phyloP scores from a whole-genome alignment of 1,140 invertebrate genomes.

The Octopus sinensis region DNA sequence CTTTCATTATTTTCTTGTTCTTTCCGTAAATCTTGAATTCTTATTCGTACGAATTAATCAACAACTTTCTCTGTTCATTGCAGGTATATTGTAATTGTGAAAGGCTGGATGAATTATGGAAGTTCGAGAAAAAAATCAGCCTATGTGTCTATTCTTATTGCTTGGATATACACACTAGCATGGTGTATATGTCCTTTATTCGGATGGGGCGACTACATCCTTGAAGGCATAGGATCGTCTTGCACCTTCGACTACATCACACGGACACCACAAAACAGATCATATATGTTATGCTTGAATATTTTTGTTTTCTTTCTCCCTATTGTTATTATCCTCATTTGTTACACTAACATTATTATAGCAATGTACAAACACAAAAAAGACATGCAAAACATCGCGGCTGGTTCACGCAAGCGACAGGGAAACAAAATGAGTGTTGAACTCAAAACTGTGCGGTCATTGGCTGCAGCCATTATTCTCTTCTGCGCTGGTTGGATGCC shows the following conservation, averaged over 20 bases:
- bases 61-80: background rate
- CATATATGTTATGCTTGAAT: constrained; percentile 26
- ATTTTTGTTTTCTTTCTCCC: constrained; percentile 27
- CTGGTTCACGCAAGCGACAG: background rate
- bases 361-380: background rate
- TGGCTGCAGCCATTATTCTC: constrained; percentile 22
- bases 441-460: background rate
- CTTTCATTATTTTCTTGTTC: too few species aligned
- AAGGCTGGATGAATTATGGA: constrained; percentile 11
- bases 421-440: background rate
- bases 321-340: constrained; percentile 24
- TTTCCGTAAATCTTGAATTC: too few species aligned
- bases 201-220: constrained; percentile 29
- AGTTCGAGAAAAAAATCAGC: constrained; percentile 11
- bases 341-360: background rate
- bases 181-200: constrained; percentile 24
- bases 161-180: constrained; percentile 26
- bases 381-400: background rate
- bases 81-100: constrained; percentile 30
- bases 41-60: too few species aligned
- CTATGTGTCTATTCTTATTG: constrained; percentile 11
- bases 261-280: constrained; percentile 16
- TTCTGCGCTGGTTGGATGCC: constrained; percentile 36
- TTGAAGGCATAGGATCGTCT: constrained; percentile 34
- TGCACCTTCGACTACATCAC: constrained; percentile 39